phyloP scores from a whole-genome alignment of 2,113 vertebrate species.

The Stegastes partitus region DNA sequence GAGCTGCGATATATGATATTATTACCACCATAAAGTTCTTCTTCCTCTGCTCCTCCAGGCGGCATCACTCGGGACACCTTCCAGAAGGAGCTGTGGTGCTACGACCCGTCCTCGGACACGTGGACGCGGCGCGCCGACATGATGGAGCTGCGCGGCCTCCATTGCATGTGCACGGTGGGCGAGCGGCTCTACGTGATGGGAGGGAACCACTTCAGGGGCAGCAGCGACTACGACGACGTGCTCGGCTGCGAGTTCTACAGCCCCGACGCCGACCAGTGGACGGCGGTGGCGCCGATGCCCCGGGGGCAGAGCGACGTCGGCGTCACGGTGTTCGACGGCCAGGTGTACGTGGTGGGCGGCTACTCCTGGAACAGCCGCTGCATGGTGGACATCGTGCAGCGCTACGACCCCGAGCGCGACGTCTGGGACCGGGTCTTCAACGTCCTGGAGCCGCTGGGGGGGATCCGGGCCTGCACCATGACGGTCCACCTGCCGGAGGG shows the following conservation, averaged over 20 bases:
- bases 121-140: constrained; percentile 85
- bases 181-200: constrained; percentile 88
- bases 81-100: constrained; percentile 86
- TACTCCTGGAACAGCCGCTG: constrained; percentile 90
- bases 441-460: constrained; percentile 87
- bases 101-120: constrained; percentile 75
- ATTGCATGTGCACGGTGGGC: constrained; percentile 87
- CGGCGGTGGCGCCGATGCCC: constrained; percentile 84
- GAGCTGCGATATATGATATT: neutral
- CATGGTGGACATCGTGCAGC: constrained; percentile 88
- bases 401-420: constrained; percentile 84
- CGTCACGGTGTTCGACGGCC: constrained; percentile 83
- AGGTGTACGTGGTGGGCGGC: constrained; percentile 87
- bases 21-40: neutral
- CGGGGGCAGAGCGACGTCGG: constrained; percentile 87
- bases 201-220: constrained; percentile 87
- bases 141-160: constrained; percentile 86
- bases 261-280: constrained; percentile 85
- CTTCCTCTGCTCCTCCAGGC: constrained; percentile 64
- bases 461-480: constrained; percentile 87
- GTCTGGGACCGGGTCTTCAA: constrained; percentile 86
- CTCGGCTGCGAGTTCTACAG: constrained; percentile 86
- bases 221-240: constrained; percentile 87
- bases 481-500: constrained; percentile 84
- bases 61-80: constrained; percentile 88